Evolutionary conservation across 2,113 vertebrate species (phyloP).

Genomic region (Tachysurus fulvidraco): DNA sequence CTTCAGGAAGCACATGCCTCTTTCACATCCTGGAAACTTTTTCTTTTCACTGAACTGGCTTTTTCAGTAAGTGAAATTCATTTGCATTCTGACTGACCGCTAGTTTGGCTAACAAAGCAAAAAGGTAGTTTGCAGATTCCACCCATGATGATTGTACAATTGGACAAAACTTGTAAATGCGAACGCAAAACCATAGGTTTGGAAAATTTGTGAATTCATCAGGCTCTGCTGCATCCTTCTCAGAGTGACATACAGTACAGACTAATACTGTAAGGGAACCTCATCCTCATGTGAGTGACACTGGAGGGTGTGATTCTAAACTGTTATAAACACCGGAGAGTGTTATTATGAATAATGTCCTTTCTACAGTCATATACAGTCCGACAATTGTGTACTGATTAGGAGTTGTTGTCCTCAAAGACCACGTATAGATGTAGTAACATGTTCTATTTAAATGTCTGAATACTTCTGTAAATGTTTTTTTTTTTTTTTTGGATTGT

Average conservation of each 20-base stretch:
- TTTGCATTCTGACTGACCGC: conserved; percentile 1
- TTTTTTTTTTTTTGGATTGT: neutral
- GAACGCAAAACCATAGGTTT: neutral
- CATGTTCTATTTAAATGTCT: too few species aligned
- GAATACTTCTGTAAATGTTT: too few species aligned
- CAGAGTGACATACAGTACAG: neutral
- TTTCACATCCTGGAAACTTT: neutral
- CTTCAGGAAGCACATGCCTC: neutral
- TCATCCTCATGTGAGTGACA: neutral
- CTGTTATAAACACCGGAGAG: too few species aligned
- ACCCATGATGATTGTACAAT: neutral
- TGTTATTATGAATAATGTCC: too few species aligned
- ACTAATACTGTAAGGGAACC: neutral
- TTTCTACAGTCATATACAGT: too few species aligned
- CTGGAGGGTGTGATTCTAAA: too few species aligned
- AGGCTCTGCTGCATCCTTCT: neutral
- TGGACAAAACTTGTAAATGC: neutral
- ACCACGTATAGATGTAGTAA: too few species aligned
- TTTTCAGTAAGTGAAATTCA: neutral
- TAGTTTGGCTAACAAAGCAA: conserved; percentile 9
- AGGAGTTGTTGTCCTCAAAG: too few species aligned
- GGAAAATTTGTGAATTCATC: neutral
- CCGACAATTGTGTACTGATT: too few species aligned
- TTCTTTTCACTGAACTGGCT: neutral
- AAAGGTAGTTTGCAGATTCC: neutral